Evolutionary conservation across 2,888 invertebrate species (phyloP), one percentile per base, ranked within the genome.

Genomic region (Chrysotoxum bicinctum): DNA sequence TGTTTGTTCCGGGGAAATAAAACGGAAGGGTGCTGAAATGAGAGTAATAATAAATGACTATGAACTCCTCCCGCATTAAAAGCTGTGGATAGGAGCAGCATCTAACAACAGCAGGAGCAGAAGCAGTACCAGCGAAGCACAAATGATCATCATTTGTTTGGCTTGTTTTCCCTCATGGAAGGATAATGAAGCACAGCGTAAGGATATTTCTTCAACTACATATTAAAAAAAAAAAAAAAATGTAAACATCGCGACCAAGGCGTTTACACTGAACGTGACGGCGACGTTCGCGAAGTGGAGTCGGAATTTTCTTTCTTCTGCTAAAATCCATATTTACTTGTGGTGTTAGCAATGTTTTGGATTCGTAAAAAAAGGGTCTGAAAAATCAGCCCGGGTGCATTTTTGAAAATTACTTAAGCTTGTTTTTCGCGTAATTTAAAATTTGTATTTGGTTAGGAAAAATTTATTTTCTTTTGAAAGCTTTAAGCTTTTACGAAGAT

Each of bases 1-100:
- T 72, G 70, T 56, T 14, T 43, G 54, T 62, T 64, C 23, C 32
- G 19, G n/a, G 48, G 60, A 78, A 78, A 74, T 54, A 82, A 86
- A 82, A 69, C 90, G 87, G 90, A 90, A 90, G 89, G 87, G 89
- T 89, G 88, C 89, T 90, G 89, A 90, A 90, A 90, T 88, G 89
- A 88, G 90, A 89, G 88, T 89, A 79, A 89, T 90, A 91, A 89
- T 89, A 90, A 88, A 89, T 89, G 90, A 90, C 90, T 90, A 90
- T 19, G 90, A 90, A 89, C 89, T 88, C 88, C 88, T 37, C 56
- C 48, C 50, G 73, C 83, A 69, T 62, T 52, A 56, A 84, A 70
- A 84, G 10, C 40, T 37, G 48, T 45, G 26, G 19, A 21, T 21
- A 21, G 52, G 6, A 32, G 50, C n/a, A 37, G 45, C 30, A 66